Base-by-base conservation (phyloP, 92 coral and sea anemone genomes). In the Palythoa grandis region DNA sequence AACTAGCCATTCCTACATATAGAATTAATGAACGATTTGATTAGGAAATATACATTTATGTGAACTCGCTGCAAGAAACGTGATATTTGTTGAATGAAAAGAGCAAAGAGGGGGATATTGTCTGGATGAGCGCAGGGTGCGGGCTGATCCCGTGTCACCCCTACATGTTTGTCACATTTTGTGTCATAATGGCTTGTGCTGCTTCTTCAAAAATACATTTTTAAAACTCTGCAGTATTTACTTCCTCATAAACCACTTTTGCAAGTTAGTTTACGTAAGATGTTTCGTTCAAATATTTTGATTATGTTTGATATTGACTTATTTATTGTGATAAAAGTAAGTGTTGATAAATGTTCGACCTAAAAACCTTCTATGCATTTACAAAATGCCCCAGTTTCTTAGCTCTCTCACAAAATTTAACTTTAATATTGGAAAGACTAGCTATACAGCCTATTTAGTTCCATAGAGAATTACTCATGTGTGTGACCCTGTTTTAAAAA, bases 241-340 rank as follows among this genome's bases (percentile, higher is more conserved):
- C 11, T 3, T 4, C 19, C 19, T 29, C 24, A 11, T 29, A 69
- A 24, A 29, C 35, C 1, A 53, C 12, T 56, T 24, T 54, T 76
- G 53, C 37, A 24, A 2, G 24, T 24, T 12, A 38, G 7, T 52
- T 54, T 25, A 52, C 39, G 20, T 50, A 50, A 52, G 48, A 76
- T 29, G 53, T 53, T 76, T 76, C 67, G 11, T 35, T 57, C 66
- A 76, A 52, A 76, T 47, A 80, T 80, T 80, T 80, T 80, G 74
- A 80, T 80, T 77, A 57, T 65, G 40, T 65, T 70, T 52, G 74
- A 67, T 80, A 22, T n/a, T n/a, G n/a, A n/a, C n/a, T n/a, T n/a
- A n/a, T n/a, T n/a, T n/a, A n/a, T 80, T 80, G 61, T 66, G 85
- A 80, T 80, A 80, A 52, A 43, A 14, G 58, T 5, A 43, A 65